Conservation (phyloP, 2,797 vertebrate species). For the Macropodus opercularis region DNA sequence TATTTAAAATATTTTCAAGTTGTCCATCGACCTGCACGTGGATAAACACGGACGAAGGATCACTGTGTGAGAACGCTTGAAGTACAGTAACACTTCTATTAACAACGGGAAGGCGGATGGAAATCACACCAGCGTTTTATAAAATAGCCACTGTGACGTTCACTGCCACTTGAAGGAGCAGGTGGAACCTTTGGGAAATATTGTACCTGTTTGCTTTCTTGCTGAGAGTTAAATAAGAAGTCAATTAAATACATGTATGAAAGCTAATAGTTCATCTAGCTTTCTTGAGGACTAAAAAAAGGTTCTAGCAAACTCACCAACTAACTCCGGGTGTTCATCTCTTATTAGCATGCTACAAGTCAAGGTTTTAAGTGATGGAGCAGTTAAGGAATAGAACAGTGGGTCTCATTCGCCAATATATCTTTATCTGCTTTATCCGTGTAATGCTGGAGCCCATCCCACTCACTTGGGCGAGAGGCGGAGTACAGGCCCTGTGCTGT, state of each 20-base stretch:
- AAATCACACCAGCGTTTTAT: conserved; percentile 54
- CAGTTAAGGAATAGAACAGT: no score
- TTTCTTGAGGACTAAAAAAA: no score
- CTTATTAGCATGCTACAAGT: no score
- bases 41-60: conserved; percentile 11
- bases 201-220: not conserved
- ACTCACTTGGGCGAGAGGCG: no score
- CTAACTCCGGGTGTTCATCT: no score
- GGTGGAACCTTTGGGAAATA: not conserved
- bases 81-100: conserved; percentile 22
- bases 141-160: conserved; percentile 20
- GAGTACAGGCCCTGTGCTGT: no score
- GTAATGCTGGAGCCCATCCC: no score
- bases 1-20: conserved; percentile 3
- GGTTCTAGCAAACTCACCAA: no score
- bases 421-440: no score
- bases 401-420: no score
- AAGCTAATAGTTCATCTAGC: not conserved
- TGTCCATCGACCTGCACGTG: conserved; percentile 30
- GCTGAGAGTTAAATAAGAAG: no score
- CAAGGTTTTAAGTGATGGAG: no score
- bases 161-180: conserved; percentile 12
- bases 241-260: not conserved
- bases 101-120: not conserved
- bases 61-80: conserved; percentile 23